These are phyloP conservation scores for Halocynthia aurantium DNA, from an alignment of 23 tunicate genomes.

Conservation along the genomic window DNA sequence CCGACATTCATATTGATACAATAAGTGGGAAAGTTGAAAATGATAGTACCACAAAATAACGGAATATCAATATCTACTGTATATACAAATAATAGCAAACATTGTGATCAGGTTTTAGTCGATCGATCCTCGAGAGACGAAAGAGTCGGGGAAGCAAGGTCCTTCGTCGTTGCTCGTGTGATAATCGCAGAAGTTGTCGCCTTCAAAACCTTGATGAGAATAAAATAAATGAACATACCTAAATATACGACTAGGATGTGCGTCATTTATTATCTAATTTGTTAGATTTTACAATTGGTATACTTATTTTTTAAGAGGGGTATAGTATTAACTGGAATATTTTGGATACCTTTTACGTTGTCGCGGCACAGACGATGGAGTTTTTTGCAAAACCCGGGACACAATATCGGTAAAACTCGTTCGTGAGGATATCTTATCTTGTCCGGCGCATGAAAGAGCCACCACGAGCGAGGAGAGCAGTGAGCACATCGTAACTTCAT, in stretches of 20 bases:
- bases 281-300: too few species aligned
- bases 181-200: constrained; percentile 55
- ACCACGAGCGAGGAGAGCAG: constrained; percentile 87
- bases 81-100: too few species aligned
- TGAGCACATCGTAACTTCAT: constrained; percentile 83
- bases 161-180: constrained; percentile 79
- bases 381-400: constrained; percentile 62
- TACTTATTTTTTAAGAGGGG: too few species aligned
- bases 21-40: too few species aligned
- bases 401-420: constrained; percentile 66
- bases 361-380: constrained; percentile 62
- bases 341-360: constrained; percentile 45
- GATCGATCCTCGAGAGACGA: constrained; percentile 70
- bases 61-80: too few species aligned
- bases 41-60: too few species aligned
- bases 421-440: constrained; percentile 44
- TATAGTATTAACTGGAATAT: too few species aligned
- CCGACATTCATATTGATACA: too few species aligned
- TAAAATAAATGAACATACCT: too few species aligned
- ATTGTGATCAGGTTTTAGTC: constrained; percentile 28
- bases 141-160: constrained; percentile 85
- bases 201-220: constrained; percentile 37
- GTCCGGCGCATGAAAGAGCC: constrained; percentile 84
- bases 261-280: too few species aligned
- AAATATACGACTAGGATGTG: too few species aligned